A percentile compares a stretch with the other conserved stretches of the same genome.
Conservation (phyloP, 1,140 invertebrate genomes). For the Macrocentrus cingulum region DNA sequence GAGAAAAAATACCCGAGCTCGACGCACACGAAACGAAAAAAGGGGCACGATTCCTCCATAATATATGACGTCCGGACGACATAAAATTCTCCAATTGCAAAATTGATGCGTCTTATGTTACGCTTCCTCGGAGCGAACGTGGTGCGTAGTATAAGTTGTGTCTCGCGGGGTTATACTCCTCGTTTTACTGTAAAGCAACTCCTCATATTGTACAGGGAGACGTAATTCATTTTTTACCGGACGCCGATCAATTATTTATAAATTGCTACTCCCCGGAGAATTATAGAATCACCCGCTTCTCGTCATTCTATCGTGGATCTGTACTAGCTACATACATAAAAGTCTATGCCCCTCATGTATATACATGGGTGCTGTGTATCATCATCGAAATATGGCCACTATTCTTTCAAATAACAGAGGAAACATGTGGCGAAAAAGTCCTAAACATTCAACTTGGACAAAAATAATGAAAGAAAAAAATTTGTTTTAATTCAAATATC, state of each 20-base stretch:
- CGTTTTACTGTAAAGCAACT: conserved; percentile 58
- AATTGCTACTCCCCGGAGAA: conserved; percentile 56
- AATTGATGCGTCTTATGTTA: conserved; percentile 60
- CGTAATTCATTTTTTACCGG: conserved; percentile 63
- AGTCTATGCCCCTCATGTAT: too few species aligned
- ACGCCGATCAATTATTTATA: conserved; percentile 61
- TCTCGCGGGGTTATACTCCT: conserved; percentile 54
- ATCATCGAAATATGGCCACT: too few species aligned
- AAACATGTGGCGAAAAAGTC: too few species aligned
- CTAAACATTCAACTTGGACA: too few species aligned
- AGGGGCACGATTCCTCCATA: conserved; percentile 42
- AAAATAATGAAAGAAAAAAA: too few species aligned
- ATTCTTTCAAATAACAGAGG: too few species aligned
- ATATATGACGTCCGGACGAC: conserved; percentile 53
- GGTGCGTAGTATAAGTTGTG: conserved; percentile 24
- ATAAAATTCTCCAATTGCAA: conserved; percentile 61
- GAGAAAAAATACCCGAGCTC: too few species aligned
- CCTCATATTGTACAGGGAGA: conserved; percentile 59
- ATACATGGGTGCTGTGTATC: too few species aligned
- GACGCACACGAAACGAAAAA: too few species aligned
- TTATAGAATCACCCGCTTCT: neutral
- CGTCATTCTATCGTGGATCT: too few species aligned
- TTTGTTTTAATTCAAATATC: too few species aligned
- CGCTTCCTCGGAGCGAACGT: conserved; percentile 22
- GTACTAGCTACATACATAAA: too few species aligned